Percentiles rank a stretch among this genome's conserved stretches.
Conservation (phyloP, 2,888 invertebrate species). For the Candidula unifasciata region DNA sequence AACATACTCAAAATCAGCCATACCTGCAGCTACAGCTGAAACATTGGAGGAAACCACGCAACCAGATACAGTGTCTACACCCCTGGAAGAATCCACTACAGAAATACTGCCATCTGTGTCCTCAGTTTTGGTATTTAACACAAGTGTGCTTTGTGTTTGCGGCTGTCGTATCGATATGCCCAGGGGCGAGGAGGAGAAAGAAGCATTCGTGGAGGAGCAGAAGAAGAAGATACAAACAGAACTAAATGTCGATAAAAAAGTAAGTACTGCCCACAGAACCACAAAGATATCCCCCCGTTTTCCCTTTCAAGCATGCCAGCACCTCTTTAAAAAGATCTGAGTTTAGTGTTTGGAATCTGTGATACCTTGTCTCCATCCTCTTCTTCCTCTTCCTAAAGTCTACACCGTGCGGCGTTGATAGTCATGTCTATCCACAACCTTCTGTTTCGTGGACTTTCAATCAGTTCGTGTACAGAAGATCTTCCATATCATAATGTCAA, state of each 20-base stretch:
- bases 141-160: not conserved
- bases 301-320: no score
- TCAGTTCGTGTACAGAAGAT: no score
- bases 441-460: no score
- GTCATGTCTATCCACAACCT: no score
- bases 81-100: not conserved
- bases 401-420: no score
- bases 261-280: not conserved
- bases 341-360: no score
- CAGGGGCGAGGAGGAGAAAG: not conserved
- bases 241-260: not conserved
- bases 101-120: not conserved
- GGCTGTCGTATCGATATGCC: not conserved
- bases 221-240: not conserved
- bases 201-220: not conserved
- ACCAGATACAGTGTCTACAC: not conserved
- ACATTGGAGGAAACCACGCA: not conserved
- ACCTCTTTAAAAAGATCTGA: no score
- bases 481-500: no score
- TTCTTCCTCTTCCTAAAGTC: no score
- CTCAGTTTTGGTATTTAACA: not conserved
- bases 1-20: not conserved
- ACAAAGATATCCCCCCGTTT: not conserved
- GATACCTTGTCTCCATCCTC: no score
- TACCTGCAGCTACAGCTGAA: not conserved